Evolutionary conservation across 2,113 vertebrate genomes (phyloP), one percentile per base, ranked within the genome.

Genomic region (Pollimyrus isidori): DNA sequence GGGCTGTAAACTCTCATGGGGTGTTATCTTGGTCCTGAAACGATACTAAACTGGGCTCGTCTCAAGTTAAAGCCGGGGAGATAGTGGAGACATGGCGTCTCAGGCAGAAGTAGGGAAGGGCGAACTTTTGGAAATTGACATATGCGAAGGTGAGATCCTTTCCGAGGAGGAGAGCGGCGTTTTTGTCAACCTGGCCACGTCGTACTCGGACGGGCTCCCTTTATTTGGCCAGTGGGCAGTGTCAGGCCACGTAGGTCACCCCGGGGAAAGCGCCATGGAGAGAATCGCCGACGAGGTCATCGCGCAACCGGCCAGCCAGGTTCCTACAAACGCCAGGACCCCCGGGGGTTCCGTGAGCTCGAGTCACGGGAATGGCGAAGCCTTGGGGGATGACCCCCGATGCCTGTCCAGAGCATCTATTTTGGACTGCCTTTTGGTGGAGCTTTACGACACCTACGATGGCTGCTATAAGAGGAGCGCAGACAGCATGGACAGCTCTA

Each of bases 341-440:
- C 52, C 86, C 17, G 50, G 87, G 30, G 87, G 26, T 11, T 58
- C 87, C 48, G 13, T 30, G 4, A 86, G 42, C 53, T 11, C 62
- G 88, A 80, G 87, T 89, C 5, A 65, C 91, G 58, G 92, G 91
- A 91, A 92, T 89, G 58, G 90, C 86, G 73, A 82, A 10, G 4
- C 21, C 42, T 76, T 35, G 26, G 89, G 76, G 17, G 92, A 93
- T 11, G 92, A 89, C 4, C 48, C 52, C 0, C 90, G 2, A 65
- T 65, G 3, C 1, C 39, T 52, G 23, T 30, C 88, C 76, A 94
- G 96, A 45, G 95, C 95, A 30, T 98, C 97, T 88, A 96, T 99
- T 39, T 97, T 99, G 94, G 98, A 97, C 94, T 96, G 96, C 76
- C 93, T 99, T 87, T 93, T 99, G 90, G 97, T 97, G 49, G 98